These are phyloP conservation scores for Cyclopterus lumpus DNA, from an alignment of 2,797 vertebrate genomes.

Conservation along the genomic window DNA sequence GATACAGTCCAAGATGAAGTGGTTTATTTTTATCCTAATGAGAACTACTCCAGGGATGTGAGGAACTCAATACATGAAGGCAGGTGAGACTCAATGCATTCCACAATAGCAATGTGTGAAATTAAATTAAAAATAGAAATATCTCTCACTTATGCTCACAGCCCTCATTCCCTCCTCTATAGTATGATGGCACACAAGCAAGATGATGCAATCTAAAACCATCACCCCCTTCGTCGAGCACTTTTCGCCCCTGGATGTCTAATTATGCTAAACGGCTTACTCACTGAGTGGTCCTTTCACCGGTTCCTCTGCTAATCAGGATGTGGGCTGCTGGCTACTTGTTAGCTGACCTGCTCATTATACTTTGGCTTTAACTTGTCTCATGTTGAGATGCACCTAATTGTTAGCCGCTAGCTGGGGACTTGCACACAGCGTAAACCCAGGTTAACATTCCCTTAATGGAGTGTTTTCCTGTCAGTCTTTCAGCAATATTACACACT, in stretches of 20 bases:
- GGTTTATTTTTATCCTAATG: neutral
- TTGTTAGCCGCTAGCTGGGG: conserved; percentile 60
- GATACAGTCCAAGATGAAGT: neutral
- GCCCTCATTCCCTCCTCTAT: conserved; percentile 19
- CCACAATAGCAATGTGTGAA: conserved; percentile 12
- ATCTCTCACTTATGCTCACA: neutral
- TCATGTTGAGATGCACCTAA: conserved; percentile 65
- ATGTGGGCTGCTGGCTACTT: conserved; percentile 69
- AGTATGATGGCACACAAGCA: conserved; percentile 40
- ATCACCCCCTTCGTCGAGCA: conserved; percentile 40
- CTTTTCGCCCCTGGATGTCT: conserved; percentile 65
- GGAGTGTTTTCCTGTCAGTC: conserved; percentile 28
- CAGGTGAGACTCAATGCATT: neutral
- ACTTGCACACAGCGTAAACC: conserved; percentile 41
- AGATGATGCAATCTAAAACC: conserved; percentile 53
- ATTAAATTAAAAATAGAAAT: conserved; percentile 12
- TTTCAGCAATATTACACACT: conserved; percentile 9
- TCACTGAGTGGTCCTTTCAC: conserved; percentile 65
- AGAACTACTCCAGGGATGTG: neutral
- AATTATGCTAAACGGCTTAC: conserved; percentile 76
- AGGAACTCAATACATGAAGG: neutral
- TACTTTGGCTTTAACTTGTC: conserved; percentile 64
- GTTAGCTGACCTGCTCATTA: conserved; percentile 80
- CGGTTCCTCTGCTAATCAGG: conserved; percentile 66
- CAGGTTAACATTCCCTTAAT: conserved; percentile 38